Conservation (phyloP, 2,113 vertebrate species). For the Garra rufa region DNA sequence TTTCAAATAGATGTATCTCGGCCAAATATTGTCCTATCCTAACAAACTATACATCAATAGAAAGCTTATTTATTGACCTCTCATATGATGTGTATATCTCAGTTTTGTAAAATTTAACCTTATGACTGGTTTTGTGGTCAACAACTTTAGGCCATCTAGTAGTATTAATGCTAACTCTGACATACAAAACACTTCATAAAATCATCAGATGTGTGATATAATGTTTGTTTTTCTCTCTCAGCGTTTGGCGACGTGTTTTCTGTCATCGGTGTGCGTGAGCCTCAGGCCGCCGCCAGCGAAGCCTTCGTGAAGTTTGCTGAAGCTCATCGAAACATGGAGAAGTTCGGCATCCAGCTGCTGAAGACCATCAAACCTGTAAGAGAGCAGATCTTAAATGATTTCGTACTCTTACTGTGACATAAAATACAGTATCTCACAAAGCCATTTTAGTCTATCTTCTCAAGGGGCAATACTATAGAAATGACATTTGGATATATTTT, state of each 20-base stretch:
- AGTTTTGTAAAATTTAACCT: too few relatives aligned
- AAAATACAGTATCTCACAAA: too few relatives aligned
- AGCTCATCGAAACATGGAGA: slow-evolving; percentile 96
- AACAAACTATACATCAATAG: too few relatives aligned
- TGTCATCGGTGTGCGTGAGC: slow-evolving; percentile 94
- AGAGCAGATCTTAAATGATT: background rate
- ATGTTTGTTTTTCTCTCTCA: slow-evolving; percentile 60
- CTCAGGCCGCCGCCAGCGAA: slow-evolving; percentile 93
- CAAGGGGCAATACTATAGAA: too few relatives aligned
- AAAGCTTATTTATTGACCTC: too few relatives aligned
- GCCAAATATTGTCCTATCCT: too few relatives aligned
- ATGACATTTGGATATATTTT: too few relatives aligned
- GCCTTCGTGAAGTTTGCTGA: slow-evolving; percentile 99
- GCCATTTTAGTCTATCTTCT: too few relatives aligned
- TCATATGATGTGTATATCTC: too few relatives aligned
- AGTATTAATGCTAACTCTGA: background rate
- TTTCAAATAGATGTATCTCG: too few relatives aligned
- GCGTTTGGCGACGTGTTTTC: slow-evolving; percentile 98
- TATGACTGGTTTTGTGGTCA: too few relatives aligned
- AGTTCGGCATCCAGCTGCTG: slow-evolving; percentile 93
- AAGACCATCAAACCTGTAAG: slow-evolving; percentile 98
- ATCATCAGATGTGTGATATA: background rate
- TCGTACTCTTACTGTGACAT: background rate
- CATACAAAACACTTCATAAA: background rate
- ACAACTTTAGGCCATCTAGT: background rate